Base-by-base conservation (phyloP, 2,113 vertebrate genomes). In the Salvelinus alpinus region DNA sequence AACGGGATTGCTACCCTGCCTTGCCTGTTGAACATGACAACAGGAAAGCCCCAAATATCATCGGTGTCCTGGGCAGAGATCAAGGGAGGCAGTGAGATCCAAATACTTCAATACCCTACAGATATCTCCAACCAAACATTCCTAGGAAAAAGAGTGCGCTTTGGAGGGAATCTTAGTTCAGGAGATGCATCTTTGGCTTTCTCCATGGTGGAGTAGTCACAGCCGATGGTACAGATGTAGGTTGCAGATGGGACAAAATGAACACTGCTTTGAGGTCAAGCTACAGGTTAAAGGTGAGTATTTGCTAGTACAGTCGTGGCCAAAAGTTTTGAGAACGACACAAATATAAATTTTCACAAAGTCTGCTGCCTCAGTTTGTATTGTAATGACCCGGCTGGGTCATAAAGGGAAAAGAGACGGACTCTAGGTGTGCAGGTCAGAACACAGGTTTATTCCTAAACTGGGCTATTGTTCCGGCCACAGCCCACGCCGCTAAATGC, bases 191-290 rank as follows among this genome's bases (percentile, higher is more conserved):
- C 24, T 20, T 57, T 91, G 67, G 8, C 4, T 2, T 34, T 90
- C 51, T 51, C 2, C 16, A 74, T 72, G 73, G 68, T 76, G 9
- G 5, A 7, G 1, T 0, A 29, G 0, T 2, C 86, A 90, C 67
- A 70, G 20, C 9, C 67, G 34, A 3, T 92, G 91, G 91, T 92
- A 86, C 73, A 84, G 80, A 60, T 91, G 88, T 60, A 34, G 5
- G 0, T 70, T 85, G 65, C 24, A 1, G 0, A 4, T 77, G 1
- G 69, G 47, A 27, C 5, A 80, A 80, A 80, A 6, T 25, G 62
- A 57, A 1, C 47, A 16, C 18, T 92, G 91, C 76, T 77, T 72
- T 54, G 77, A 86, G 0, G 77, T 82, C 22, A 71, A 68, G 7
- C 75, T 91, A 0, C 64, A 1, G 4, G 38, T 88, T 34, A 78